Conservation (phyloP, 2,113 vertebrate species). For the Hypocryptadius cinnamomeus region DNA sequence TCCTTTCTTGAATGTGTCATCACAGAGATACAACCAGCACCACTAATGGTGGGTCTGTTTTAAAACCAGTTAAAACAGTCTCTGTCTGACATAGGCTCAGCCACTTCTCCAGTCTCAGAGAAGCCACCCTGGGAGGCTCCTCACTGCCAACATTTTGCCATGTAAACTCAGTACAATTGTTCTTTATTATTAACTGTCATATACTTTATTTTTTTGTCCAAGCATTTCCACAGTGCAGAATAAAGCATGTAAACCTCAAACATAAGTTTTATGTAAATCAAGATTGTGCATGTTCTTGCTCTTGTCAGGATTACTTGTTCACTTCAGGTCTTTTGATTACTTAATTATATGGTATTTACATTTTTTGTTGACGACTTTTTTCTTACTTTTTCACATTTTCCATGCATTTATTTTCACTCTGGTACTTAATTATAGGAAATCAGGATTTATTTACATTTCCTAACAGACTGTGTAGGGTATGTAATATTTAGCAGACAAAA, state of each 20-base stretch:
- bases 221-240: background rate
- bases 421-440: background rate
- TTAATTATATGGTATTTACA: background rate
- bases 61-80: background rate
- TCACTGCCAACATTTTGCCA: background rate
- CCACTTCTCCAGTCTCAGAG: background rate
- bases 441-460: background rate
- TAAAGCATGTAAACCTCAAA: background rate
- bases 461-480: background rate
- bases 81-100: background rate
- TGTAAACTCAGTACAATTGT: background rate
- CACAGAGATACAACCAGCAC: background rate
- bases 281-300: background rate
- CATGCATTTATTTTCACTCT: background rate
- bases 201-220: background rate
- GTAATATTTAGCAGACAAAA: background rate
- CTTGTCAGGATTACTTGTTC: background rate
- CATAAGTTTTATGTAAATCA: background rate
- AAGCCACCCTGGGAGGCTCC: background rate
- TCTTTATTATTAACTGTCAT: background rate
- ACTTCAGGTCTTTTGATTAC: background rate
- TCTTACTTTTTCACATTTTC: background rate
- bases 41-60: background rate
- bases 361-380: background rate
- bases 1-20: background rate